Evolutionary conservation across 2,113 vertebrate genomes (phyloP).

Genomic region (Acanthochromis polyacanthus): DNA sequence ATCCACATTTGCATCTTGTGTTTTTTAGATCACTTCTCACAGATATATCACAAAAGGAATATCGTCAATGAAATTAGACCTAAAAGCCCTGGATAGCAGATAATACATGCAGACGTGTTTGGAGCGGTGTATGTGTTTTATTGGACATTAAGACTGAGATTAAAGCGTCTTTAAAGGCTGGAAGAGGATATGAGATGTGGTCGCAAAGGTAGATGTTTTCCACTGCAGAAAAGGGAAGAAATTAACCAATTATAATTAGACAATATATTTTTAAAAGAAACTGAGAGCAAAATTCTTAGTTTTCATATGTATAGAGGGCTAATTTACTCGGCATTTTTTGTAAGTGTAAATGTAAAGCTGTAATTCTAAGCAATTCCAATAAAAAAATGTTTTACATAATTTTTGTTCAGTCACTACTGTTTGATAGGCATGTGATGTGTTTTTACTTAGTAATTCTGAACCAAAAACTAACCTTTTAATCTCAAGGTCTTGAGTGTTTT

Average conservation of each 20-base stretch:
- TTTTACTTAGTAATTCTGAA: neutral
- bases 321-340: neutral
- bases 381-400: conserved; percentile 3
- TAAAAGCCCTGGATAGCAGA: conserved; percentile 66
- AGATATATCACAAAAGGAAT: conserved; percentile 70
- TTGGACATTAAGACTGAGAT: conserved; percentile 64
- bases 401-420: too few species aligned
- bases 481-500: conserved; percentile 1
- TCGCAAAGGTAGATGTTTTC: conserved; percentile 18
- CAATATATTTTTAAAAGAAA: conserved; percentile 15
- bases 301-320: neutral
- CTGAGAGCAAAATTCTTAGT: neutral
- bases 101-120: conserved; percentile 58
- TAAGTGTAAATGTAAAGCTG: neutral
- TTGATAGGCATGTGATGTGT: neutral
- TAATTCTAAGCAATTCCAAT: neutral
- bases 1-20: conserved; percentile 75
- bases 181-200: conserved; percentile 17
- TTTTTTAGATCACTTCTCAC: conserved; percentile 63
- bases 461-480: conserved; percentile 8
- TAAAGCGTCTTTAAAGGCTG: conserved; percentile 64
- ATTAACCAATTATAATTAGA: conserved; percentile 38
- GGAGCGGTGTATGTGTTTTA: conserved; percentile 56
- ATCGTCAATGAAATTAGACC: conserved; percentile 60
- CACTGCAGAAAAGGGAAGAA: conserved; percentile 38